Evolutionary conservation across 2,888 invertebrate genomes (phyloP).

Genomic region (Blomia tropicalis): DNA sequence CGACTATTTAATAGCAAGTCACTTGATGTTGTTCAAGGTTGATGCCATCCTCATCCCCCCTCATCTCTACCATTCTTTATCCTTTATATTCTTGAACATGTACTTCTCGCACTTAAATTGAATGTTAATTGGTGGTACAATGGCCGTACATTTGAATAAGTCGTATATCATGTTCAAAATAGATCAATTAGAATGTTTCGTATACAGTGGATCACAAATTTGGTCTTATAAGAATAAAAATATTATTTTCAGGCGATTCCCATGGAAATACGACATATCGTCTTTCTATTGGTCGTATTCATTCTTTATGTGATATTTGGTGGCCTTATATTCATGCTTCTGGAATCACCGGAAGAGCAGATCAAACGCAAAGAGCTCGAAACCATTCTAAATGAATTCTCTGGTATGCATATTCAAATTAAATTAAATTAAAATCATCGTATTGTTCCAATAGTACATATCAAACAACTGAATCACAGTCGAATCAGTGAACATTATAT

Average conservation of each 20-base stretch:
- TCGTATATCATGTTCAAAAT: no score
- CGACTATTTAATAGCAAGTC: no score
- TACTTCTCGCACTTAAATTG: no score
- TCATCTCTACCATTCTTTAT: no score
- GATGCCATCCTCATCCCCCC: no score
- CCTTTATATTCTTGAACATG: no score
- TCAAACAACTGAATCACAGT: slow-evolving; percentile 23
- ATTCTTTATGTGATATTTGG: slow-evolving; percentile 60
- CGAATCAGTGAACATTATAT: slow-evolving; percentile 28
- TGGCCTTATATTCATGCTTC: slow-evolving; percentile 66
- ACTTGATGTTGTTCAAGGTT: neutral
- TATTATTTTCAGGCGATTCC: slow-evolving; percentile 23
- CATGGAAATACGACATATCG: slow-evolving; percentile 47
- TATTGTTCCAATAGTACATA: slow-evolving; percentile 16
- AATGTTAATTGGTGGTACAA: no score
- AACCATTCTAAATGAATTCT: slow-evolving; percentile 27
- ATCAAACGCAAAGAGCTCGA: slow-evolving; percentile 42
- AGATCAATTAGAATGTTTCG: no score
- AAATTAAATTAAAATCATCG: neutral
- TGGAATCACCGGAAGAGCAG: slow-evolving; percentile 56
- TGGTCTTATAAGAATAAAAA: no score
- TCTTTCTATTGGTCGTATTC: slow-evolving; percentile 55
- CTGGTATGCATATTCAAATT: slow-evolving; percentile 24
- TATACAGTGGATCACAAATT: no score
- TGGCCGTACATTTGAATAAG: no score